Evolutionary conservation across 2,797 vertebrate genomes (phyloP).

Genomic region (Champsocephalus esox): DNA sequence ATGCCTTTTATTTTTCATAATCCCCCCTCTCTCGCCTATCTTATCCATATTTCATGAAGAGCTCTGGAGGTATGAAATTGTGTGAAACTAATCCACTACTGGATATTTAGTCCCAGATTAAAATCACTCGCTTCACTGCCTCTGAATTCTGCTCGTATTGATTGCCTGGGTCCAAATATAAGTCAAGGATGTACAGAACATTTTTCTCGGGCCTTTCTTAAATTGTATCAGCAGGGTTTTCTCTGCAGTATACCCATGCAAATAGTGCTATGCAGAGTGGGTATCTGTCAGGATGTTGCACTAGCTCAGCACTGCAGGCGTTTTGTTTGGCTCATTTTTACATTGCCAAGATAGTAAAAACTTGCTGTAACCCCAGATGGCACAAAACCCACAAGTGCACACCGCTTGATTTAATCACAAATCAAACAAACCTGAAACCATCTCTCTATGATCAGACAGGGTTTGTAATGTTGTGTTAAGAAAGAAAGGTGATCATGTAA

Average conservation of each 20-base stretch:
- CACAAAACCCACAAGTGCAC: slow-evolving; percentile 39
- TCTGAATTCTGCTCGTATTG: slow-evolving; percentile 87
- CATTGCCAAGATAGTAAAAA: slow-evolving; percentile 19
- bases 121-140: slow-evolving; percentile 86
- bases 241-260: slow-evolving; percentile 52
- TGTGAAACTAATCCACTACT: slow-evolving; percentile 89
- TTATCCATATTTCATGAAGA: slow-evolving; percentile 91
- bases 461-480: slow-evolving; percentile 54
- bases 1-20: slow-evolving; percentile 86
- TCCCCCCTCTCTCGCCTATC: slow-evolving; percentile 67
- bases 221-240: slow-evolving; percentile 61
- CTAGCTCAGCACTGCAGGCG: slow-evolving; percentile 27
- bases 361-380: slow-evolving; percentile 13
- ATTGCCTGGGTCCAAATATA: slow-evolving; percentile 83
- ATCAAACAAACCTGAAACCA: slow-evolving; percentile 31
- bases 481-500: slow-evolving; percentile 38
- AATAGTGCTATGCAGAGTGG: slow-evolving; percentile 46
- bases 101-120: slow-evolving; percentile 91
- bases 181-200: slow-evolving; percentile 80
- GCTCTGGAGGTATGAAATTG: slow-evolving; percentile 86
- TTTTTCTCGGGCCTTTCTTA: slow-evolving; percentile 68
- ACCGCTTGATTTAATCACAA: slow-evolving; percentile 19
- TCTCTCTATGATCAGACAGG: slow-evolving; percentile 40
- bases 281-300: slow-evolving; percentile 43
- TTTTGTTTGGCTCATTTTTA: slow-evolving; percentile 36